These are phyloP conservation scores for Oceanites oceanicus DNA, from an alignment of 2,113 vertebrate species.

Conservation along the genomic window DNA sequence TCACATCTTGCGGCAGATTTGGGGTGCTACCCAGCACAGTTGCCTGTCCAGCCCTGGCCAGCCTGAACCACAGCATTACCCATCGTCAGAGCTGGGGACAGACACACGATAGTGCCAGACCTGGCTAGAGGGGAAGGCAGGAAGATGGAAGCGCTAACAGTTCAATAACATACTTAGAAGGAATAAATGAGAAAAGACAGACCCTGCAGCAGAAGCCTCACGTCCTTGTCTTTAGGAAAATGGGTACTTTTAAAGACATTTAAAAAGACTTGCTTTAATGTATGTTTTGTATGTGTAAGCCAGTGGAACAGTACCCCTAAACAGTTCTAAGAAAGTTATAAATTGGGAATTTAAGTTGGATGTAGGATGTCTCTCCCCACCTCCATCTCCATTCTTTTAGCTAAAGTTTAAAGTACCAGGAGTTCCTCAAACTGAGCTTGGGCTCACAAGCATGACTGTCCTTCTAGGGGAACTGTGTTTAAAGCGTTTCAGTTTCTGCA, in stretches of 20 bases:
- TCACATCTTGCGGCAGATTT: not conserved
- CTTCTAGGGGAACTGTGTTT: not conserved
- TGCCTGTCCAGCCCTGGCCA: not conserved
- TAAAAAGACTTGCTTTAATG: not conserved
- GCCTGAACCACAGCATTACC: not conserved
- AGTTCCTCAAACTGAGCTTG: not conserved
- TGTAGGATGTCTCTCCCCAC: not conserved
- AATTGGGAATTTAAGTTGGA: not conserved
- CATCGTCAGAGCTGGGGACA: not conserved
- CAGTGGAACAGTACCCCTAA: not conserved
- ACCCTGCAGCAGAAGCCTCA: not conserved
- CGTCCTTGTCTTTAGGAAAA: not conserved
- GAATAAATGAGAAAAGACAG: not conserved
- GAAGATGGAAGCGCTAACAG: not conserved
- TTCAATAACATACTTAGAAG: not conserved
- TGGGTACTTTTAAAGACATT: not conserved
- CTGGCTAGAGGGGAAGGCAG: not conserved
- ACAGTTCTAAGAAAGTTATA: not conserved
- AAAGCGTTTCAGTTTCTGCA: not conserved
- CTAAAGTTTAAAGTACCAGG: not conserved
- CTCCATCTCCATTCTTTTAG: not conserved
- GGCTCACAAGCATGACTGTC: not conserved
- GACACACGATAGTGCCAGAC: not conserved
- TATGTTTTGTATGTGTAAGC: not conserved
- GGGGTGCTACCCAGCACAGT: not conserved